phyloP scores from a whole-genome alignment of 2,888 invertebrate genomes.

The Eremobia ochroleuca region DNA sequence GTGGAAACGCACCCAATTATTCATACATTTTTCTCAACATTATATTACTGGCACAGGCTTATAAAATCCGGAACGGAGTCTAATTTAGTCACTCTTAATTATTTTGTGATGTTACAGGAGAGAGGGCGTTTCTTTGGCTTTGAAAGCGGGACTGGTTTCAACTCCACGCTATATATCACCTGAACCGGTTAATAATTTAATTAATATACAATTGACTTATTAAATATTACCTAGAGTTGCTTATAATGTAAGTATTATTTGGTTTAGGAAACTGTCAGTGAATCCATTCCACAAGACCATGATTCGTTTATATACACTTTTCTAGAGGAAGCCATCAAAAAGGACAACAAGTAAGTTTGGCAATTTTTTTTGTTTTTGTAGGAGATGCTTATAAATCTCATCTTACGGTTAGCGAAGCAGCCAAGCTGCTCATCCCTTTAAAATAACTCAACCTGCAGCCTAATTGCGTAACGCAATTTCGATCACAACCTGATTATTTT shows the following conservation, averaged over 20 bases:
- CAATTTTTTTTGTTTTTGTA: background rate
- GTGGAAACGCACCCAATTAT: too few species aligned
- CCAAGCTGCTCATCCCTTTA: background rate
- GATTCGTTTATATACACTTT: slow-evolving; percentile 86
- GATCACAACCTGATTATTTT: too few species aligned
- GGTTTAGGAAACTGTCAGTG: slow-evolving; percentile 73
- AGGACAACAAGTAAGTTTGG: slow-evolving; percentile 83
- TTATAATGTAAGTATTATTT: slow-evolving; percentile 18
- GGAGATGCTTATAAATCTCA: background rate
- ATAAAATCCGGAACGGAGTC: background rate
- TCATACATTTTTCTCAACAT: background rate
- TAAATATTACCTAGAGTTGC: background rate
- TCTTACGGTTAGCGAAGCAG: background rate
- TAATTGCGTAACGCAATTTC: too few species aligned
- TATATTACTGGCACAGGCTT: background rate
- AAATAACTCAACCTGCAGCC: background rate
- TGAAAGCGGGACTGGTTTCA: slow-evolving; percentile 84
- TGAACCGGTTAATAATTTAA: slow-evolving; percentile 73
- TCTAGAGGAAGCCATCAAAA: slow-evolving; percentile 86
- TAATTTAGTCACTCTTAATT: background rate
- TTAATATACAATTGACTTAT: background rate
- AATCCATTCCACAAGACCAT: slow-evolving; percentile 79
- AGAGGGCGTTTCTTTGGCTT: slow-evolving; percentile 82
- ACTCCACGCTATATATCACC: slow-evolving; percentile 83
- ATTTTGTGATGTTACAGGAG: slow-evolving; percentile 74